These are phyloP conservation scores for Barnardius zonarius DNA, from an alignment of 2,113 vertebrate species.

Conservation along the genomic window DNA sequence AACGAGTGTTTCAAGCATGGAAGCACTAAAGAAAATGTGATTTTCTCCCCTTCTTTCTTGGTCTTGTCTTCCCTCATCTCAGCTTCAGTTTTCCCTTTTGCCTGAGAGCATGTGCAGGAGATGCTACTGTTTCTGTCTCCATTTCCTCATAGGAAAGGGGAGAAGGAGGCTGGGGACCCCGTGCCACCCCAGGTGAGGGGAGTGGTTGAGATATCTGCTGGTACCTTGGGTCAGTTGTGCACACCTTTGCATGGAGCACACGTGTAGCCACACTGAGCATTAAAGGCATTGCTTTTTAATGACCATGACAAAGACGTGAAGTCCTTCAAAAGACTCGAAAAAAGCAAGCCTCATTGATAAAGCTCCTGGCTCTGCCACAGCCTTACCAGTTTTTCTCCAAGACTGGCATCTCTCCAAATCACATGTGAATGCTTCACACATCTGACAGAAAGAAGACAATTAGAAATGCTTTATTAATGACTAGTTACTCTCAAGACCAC, in stretches of 20 bases:
- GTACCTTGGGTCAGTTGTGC: neutral
- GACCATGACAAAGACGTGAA: neutral
- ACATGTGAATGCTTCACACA: neutral
- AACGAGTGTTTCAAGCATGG: neutral
- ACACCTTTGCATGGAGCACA: neutral
- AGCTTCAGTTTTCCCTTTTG: neutral
- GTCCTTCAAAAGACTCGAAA: neutral
- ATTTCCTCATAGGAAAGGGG: neutral
- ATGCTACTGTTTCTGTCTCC: neutral
- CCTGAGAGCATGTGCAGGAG: neutral
- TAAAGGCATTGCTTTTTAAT: neutral
- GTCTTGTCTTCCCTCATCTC: neutral
- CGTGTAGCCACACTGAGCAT: rapidly evolving
- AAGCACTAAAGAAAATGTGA: neutral
- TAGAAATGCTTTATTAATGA: neutral
- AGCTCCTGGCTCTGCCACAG: neutral
- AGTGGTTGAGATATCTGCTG: neutral
- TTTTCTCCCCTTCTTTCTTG: neutral
- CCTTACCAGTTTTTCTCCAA: conserved; percentile 47
- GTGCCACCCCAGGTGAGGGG: neutral
- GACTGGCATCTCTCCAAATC: conserved; percentile 8
- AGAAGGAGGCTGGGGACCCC: neutral
- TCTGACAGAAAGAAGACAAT: neutral
- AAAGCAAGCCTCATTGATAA: neutral
- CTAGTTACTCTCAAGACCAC: neutral